phyloP scores from a whole-genome alignment of 2,113 vertebrate species.

The Falco punctatus region DNA sequence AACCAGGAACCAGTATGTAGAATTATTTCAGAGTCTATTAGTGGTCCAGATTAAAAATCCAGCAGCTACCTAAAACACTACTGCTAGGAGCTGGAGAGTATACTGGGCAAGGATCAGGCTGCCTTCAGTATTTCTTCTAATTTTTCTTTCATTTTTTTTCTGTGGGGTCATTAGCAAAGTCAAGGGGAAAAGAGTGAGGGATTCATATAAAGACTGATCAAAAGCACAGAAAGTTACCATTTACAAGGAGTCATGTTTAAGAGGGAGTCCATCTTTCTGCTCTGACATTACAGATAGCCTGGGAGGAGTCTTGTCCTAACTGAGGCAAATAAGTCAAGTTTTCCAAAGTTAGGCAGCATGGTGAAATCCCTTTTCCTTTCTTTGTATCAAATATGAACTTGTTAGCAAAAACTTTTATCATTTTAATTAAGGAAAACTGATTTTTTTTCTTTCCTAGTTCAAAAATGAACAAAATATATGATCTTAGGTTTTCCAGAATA shows the following conservation, averaged over 20 bases:
- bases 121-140: not conserved
- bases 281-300: not conserved
- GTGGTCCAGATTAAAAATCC: not conserved
- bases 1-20: rapidly evolving
- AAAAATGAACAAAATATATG: not conserved
- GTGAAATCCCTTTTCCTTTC: not conserved
- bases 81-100: not conserved
- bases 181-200: not conserved
- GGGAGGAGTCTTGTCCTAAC: not conserved
- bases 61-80: not conserved
- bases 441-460: not conserved
- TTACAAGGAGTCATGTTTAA: not conserved
- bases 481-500: not conserved
- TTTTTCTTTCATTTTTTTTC: not conserved
- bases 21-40: not conserved
- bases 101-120: not conserved
- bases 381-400: not conserved
- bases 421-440: not conserved
- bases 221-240: not conserved
- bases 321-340: not conserved
- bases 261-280: not conserved
- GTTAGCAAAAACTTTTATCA: not conserved
- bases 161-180: not conserved
- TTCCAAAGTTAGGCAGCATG: not conserved
- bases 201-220: not conserved